Conservation (phyloP, 2,113 vertebrate genomes). For the Damaliscus lunatus region DNA sequence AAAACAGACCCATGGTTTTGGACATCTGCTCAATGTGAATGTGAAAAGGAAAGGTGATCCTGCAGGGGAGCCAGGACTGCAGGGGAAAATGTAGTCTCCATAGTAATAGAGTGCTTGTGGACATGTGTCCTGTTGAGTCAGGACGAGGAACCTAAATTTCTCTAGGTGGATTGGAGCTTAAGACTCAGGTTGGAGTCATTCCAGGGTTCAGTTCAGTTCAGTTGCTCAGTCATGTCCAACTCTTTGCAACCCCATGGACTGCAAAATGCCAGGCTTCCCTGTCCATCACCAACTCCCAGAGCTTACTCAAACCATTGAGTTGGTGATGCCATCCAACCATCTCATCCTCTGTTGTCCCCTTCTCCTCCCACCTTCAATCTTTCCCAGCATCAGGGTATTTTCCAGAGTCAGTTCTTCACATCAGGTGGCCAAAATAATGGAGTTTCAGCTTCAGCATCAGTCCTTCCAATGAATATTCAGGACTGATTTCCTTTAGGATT, state of each 20-base stretch:
- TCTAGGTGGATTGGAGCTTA: not conserved
- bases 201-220: not conserved
- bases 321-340: not conserved
- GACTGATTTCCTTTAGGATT: not conserved
- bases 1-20: not conserved
- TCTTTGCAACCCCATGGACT: not conserved
- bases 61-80: not conserved
- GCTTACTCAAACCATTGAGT: not conserved
- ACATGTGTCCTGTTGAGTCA: not conserved
- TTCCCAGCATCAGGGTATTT: not conserved
- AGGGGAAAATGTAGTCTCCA: not conserved
- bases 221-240: not conserved
- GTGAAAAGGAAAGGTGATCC: not conserved
- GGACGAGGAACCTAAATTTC: not conserved
- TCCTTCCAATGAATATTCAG: not conserved
- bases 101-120: not conserved
- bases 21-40: not conserved
- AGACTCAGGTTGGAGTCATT: not conserved
- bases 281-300: not conserved
- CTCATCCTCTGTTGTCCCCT: not conserved
- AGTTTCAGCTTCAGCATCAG: not conserved
- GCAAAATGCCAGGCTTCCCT: not conserved
- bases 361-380: not conserved
- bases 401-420: rapidly evolving
- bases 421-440: not conserved